Evolutionary conservation across 1,140 invertebrate species (phyloP).

Genomic region (Bombus cullumanus): DNA sequence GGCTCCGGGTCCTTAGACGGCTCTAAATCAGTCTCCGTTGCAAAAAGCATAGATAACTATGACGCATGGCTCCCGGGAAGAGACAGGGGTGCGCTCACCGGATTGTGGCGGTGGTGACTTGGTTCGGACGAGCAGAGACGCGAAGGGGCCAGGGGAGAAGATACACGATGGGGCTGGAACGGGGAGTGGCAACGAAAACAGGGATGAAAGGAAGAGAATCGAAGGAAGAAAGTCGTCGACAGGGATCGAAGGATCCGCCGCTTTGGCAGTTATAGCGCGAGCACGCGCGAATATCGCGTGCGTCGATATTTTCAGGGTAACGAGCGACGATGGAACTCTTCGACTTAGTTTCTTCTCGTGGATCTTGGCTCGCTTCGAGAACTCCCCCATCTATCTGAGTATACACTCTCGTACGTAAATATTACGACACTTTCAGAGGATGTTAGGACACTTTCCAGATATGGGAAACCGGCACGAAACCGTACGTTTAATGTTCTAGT

Average conservation of each 20-base stretch:
- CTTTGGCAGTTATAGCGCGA: too few relatives aligned
- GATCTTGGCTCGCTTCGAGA: too few relatives aligned
- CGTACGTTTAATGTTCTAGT: too few relatives aligned
- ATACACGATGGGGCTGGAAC: background rate
- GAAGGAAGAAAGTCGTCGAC: conserved; percentile 3
- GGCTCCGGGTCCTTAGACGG: conserved; percentile 82
- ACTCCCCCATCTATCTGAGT: too few relatives aligned
- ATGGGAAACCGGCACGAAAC: too few relatives aligned
- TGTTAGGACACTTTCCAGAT: too few relatives aligned
- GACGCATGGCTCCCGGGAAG: conserved; percentile 81
- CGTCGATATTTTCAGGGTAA: background rate
- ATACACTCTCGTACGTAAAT: too few relatives aligned
- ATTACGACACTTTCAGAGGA: too few relatives aligned
- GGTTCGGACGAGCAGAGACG: conserved; percentile 58
- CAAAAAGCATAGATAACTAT: conserved; percentile 84
- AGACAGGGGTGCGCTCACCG: conserved; percentile 72
- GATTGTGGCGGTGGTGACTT: conserved; percentile 66
- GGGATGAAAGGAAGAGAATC: background rate
- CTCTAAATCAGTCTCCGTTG: conserved; percentile 83
- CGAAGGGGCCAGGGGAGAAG: conserved; percentile 1
- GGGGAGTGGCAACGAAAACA: conserved; percentile 12
- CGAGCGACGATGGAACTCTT: background rate
- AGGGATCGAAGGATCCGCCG: background rate
- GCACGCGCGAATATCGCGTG: too few relatives aligned
- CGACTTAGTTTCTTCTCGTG: too few relatives aligned